These are phyloP conservation scores for Neodiprion lecontei DNA, from an alignment of 1,140 invertebrate species.

Conservation along the genomic window DNA sequence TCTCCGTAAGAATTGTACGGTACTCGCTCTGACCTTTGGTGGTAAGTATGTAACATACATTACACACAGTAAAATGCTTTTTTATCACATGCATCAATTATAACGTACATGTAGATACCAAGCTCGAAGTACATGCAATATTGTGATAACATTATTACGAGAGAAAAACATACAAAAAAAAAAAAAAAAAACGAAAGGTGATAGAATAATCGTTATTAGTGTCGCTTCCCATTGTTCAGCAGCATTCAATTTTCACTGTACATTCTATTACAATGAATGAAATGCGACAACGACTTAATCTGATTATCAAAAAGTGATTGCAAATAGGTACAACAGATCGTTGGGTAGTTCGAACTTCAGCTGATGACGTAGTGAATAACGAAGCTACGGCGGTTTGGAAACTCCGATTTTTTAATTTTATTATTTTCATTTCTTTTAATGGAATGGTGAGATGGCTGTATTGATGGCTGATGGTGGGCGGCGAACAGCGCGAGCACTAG, in stretches of 20 bases:
- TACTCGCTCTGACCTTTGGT: background rate
- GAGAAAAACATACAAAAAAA: background rate
- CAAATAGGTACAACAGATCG: too few relatives aligned
- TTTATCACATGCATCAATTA: background rate
- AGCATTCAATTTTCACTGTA: too few relatives aligned
- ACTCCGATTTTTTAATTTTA: background rate
- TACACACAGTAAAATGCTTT: background rate
- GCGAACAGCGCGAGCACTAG: conserved; percentile 15
- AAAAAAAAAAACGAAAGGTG: background rate
- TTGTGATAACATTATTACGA: background rate
- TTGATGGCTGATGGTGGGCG: conserved; percentile 16
- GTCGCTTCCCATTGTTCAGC: too few relatives aligned
- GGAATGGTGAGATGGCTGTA: background rate
- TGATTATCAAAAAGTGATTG: too few relatives aligned
- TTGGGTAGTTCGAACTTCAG: too few relatives aligned
- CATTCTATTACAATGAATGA: too few relatives aligned
- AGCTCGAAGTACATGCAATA: conserved; percentile 5
- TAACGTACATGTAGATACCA: background rate
- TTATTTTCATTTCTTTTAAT: background rate
- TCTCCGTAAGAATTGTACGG: background rate
- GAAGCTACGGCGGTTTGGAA: background rate
- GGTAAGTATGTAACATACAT: too few relatives aligned
- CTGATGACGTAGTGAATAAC: background rate
- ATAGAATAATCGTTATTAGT: too few relatives aligned
- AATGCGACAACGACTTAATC: too few relatives aligned